phyloP scores from a whole-genome alignment of 2,797 vertebrate genomes.

The Phoeniculus purpureus region DNA sequence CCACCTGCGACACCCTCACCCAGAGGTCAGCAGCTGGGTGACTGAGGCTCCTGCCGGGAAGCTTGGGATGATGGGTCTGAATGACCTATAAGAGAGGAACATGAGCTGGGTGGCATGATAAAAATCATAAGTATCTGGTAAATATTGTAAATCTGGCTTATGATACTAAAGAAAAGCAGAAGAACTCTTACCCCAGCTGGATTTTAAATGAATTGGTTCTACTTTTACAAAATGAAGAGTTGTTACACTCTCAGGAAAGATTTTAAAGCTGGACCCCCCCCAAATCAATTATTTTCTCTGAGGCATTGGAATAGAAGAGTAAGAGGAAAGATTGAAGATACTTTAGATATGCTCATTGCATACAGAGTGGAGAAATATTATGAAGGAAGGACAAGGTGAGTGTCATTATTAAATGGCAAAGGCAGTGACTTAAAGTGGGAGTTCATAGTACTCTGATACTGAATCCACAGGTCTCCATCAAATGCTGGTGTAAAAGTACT shows the following conservation, averaged over 20 bases:
- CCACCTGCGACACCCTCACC: fast-evolving
- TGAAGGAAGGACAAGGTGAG: neutral
- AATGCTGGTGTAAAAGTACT: neutral
- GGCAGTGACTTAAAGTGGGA: neutral
- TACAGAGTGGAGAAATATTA: neutral
- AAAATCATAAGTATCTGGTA: neutral
- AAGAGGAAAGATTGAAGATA: neutral
- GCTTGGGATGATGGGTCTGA: neutral
- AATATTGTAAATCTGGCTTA: neutral
- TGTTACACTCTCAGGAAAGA: neutral
- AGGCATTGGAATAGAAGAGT: neutral
- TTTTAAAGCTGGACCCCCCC: neutral
- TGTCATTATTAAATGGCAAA: neutral
- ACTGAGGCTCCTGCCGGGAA: neutral
- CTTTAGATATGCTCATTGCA: neutral
- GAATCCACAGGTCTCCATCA: neutral
- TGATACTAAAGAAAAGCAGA: neutral
- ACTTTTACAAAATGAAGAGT: neutral
- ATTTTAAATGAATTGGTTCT: neutral
- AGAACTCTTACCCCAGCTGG: neutral
- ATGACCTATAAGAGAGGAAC: neutral
- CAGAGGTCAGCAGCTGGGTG: neutral
- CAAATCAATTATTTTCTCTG: neutral
- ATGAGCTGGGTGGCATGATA: neutral
- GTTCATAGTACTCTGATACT: neutral